Percentiles rank a stretch among this genome's conserved stretches.
These are phyloP conservation scores for Takifugu ocellatus DNA, from an alignment of 2,797 vertebrate genomes.

Conservation along the genomic window DNA sequence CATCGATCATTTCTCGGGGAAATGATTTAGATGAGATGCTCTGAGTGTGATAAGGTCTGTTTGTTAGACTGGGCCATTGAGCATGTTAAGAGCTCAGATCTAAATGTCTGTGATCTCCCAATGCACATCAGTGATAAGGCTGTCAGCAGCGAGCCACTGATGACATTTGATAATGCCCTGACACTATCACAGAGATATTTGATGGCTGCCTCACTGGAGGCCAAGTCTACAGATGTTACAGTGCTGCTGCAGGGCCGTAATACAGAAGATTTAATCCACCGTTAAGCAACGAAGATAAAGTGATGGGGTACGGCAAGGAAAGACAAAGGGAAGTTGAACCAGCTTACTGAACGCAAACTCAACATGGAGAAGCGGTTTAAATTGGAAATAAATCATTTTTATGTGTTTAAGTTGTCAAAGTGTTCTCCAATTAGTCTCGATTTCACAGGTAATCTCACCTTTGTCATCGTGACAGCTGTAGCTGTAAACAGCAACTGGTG, in stretches of 20 bases:
- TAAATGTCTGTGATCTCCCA: constrained; percentile 69
- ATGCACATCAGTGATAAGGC: constrained; percentile 63
- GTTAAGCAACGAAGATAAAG: constrained; percentile 55
- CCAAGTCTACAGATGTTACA: constrained; percentile 65
- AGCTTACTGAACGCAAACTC: neutral
- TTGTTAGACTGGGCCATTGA: constrained; percentile 61
- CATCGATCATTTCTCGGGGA: constrained; percentile 76
- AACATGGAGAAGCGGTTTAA: neutral
- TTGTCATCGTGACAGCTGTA: constrained; percentile 81
- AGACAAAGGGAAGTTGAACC: constrained; percentile 16
- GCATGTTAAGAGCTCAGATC: constrained; percentile 58
- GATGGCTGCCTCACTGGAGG: constrained; percentile 67
- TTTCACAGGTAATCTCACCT: constrained; percentile 53
- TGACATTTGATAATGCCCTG: constrained; percentile 76
- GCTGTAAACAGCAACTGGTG: constrained; percentile 92
- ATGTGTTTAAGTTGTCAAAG: neutral
- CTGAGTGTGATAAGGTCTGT: constrained; percentile 62
- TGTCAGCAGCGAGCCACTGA: constrained; percentile 61
- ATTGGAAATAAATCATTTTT: constrained; percentile 9
- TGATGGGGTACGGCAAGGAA: constrained; percentile 41
- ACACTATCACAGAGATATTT: constrained; percentile 73
- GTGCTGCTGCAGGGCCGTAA: constrained; percentile 49
- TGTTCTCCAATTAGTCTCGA: neutral
- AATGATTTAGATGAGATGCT: constrained; percentile 73
- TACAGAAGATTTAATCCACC: constrained; percentile 64